A percentile compares a stretch with the other conserved stretches of the same genome.
phyloP scores from a whole-genome alignment of 2,797 vertebrate genomes.

The Zonotrichia albicollis region DNA sequence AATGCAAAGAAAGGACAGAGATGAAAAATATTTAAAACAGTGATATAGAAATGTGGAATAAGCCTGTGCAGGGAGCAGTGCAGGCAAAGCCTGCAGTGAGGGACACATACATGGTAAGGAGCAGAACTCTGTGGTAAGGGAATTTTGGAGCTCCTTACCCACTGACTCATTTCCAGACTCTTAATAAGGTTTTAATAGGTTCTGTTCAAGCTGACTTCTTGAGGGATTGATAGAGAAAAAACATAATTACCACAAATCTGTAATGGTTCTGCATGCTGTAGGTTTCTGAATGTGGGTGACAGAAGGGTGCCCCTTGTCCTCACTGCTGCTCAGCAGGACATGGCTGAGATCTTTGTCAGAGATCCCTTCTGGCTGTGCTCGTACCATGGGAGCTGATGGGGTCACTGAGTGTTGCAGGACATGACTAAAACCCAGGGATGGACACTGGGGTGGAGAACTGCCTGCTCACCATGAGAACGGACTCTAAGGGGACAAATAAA shows the following conservation, averaged over 20 bases:
- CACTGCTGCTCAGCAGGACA: background rate
- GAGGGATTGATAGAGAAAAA: background rate
- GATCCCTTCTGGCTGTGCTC: no score
- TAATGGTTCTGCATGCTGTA: background rate
- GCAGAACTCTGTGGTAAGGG: background rate
- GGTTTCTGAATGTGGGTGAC: background rate
- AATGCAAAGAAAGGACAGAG: background rate
- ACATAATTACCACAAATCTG: fast-evolving
- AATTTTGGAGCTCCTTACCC: background rate
- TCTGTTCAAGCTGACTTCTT: background rate
- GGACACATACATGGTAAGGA: background rate
- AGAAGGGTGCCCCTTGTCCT: background rate
- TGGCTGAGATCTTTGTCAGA: no score
- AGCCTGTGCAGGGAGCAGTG: background rate
- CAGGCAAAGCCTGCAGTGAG: fast-evolving
- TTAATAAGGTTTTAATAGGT: background rate
- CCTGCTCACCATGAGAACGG: fast-evolving
- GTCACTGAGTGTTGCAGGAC: background rate
- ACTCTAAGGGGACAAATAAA: background rate
- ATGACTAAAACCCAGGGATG: background rate
- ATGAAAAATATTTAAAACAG: background rate
- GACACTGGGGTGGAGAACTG: background rate
- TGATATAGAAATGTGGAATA: background rate
- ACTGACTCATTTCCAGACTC: background rate
- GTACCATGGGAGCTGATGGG: background rate